Base-by-base conservation (phyloP, 1,140 invertebrate species). In the Drosophila varians region DNA sequence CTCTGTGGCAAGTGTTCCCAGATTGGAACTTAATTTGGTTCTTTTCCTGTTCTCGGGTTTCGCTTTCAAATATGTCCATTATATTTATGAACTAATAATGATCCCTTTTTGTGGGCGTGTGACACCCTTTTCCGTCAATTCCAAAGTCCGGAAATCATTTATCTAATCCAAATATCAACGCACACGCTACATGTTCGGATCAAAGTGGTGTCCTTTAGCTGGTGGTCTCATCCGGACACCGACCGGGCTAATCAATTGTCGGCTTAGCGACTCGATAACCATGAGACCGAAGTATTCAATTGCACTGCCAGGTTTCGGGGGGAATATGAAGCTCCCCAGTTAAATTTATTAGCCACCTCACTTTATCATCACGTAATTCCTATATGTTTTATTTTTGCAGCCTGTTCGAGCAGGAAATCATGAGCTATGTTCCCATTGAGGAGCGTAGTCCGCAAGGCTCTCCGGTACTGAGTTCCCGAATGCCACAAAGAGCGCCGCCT, bases 351-450 rank as follows among this genome's bases (percentile, higher is more conserved):
- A 42, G 4, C 38, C 34, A 1, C 28, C 25, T 8, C 9, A 1
- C 7, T 9, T 9, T 8, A 7, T 2, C 26, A 7, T 9, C 9
- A n/a, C 26, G n/a, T 12, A 60, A 65, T 47, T 34, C 28, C 46
- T 19, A 52, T 19, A 40, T 45, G 9, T 2, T 9, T 9, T 14
- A 1, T 3, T 18, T 25, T 23, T 26, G 26, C 93, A 98, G 97
- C 93, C 94, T 98, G 77, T 99, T 98, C 93, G 97, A 99, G 91
- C 96, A 98, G 94, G 98, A 99, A 93, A 98, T 99, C 86, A 98
- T 98, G 97, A 98, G 97, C 54, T 98, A 98, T 92, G 96, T 98
- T 84, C 97, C 97, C 66, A 95, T 96, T 54, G 94, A 93, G 76
- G 93, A 94, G 87, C 90, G 93, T 65, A 91, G 93, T 91, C 91